Evolutionary conservation across 2,113 vertebrate genomes (phyloP).

Genomic region (Phocoena phocoena): DNA sequence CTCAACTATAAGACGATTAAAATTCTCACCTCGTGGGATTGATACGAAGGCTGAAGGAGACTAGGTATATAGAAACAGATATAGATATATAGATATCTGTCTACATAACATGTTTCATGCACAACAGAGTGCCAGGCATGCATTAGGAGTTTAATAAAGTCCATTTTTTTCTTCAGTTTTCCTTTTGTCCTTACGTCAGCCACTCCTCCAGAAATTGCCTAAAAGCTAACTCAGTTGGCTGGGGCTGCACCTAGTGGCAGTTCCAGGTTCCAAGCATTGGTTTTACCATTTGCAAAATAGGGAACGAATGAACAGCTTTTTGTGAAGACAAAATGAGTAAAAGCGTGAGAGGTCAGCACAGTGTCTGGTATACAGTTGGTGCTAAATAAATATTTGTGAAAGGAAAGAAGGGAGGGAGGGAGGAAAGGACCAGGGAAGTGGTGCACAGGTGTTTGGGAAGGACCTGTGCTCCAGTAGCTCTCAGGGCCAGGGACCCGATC

Average conservation of each 20-base stretch:
- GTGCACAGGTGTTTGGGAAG: not conserved
- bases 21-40: not conserved
- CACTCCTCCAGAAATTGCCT: not conserved
- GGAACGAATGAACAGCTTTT: not conserved
- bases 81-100: not conserved
- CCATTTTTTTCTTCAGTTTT: not conserved
- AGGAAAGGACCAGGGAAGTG: not conserved
- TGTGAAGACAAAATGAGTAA: not conserved
- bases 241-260: not conserved
- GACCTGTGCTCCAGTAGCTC: not conserved
- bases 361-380: not conserved
- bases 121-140: not conserved
- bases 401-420: not conserved
- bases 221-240: not conserved
- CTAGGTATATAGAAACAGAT: not conserved
- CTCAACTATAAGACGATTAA: not conserved
- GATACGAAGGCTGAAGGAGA: not conserved
- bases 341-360: not conserved
- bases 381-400: not conserved
- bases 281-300: conserved; percentile 34
- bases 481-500: not conserved
- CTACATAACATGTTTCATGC: not conserved
- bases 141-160: not conserved
- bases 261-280: not conserved
- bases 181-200: not conserved